Conservation (phyloP, 2,113 vertebrate genomes). For the Ptyas mucosa region DNA sequence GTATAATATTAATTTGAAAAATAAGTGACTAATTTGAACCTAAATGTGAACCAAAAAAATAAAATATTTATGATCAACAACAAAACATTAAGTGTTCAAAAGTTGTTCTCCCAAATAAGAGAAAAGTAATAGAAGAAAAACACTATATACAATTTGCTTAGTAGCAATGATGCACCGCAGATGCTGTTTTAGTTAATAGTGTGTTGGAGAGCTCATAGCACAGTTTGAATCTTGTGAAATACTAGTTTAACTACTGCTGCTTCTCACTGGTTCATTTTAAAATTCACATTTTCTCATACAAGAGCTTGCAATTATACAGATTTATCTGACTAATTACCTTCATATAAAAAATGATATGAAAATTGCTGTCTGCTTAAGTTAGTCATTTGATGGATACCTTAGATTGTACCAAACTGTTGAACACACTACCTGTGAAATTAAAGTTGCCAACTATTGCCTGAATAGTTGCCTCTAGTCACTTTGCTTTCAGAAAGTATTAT, state of each 20-base stretch:
- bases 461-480: background rate
- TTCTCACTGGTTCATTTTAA: background rate
- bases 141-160: background rate
- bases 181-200: background rate
- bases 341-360: background rate
- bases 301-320: background rate
- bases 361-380: background rate
- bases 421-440: background rate
- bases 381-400: background rate
- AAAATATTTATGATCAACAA: background rate
- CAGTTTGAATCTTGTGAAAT: background rate
- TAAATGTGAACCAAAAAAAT: background rate
- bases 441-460: background rate
- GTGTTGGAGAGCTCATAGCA: background rate
- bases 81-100: background rate
- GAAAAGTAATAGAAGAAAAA: background rate
- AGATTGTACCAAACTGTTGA: background rate
- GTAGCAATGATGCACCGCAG: background rate
- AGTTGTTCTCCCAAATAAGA: background rate
- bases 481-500: background rate
- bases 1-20: background rate
- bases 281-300: background rate
- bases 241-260: background rate
- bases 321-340: background rate
- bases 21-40: background rate